Evolutionary conservation across 2,113 vertebrate genomes (phyloP), one percentile per base, ranked within the genome.

Genomic region (Phoxinus phoxinus): DNA sequence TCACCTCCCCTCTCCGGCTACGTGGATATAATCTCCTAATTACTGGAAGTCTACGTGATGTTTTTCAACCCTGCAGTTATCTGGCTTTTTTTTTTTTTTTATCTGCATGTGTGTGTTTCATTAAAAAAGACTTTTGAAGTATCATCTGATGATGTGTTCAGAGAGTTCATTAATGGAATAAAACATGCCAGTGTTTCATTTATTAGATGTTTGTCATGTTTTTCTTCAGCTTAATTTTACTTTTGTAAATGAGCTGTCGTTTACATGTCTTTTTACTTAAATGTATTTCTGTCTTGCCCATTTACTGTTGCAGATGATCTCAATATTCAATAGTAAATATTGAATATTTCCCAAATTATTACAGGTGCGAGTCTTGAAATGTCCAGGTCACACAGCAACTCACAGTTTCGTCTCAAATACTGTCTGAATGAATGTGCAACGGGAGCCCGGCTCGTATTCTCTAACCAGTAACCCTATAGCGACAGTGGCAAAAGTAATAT

Each of bases 121-220:
- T 80, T 63, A 65, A 80, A 80, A 41, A 63, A 8, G 35, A 65
- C 63, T 80, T 80, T 63, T 80, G 21, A 63, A 46, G 8, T 41
- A 4, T 1, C 13, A 21, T 56, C 51, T 37, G 21, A 78, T 17
- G 53, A 30, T 48, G 48, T 10, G 72, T 65, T 79, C 44, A 32
- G 48, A 80, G 63, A n/a, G 53, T 46, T 8, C 21, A 65, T 78
- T 79, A 46, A 73, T 56, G 59, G 65, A 53, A 46, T 83, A 74
- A 88, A 86, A 83, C 65, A 79, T 88, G 84, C 46, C 61, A 86
- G 13, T 30, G 41, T 44, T 83, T 51, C 27, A 85, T 83, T 86
- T 59, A 83, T 56, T 25, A 53, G 37, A 78, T 83, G 63, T 78
- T 72, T 75, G 58, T 80, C 75, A 46, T 80, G 35, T 69, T 67